These are phyloP conservation scores for Corythornis leucogaster DNA, from an alignment of 2,797 vertebrate species.

Conservation along the genomic window DNA sequence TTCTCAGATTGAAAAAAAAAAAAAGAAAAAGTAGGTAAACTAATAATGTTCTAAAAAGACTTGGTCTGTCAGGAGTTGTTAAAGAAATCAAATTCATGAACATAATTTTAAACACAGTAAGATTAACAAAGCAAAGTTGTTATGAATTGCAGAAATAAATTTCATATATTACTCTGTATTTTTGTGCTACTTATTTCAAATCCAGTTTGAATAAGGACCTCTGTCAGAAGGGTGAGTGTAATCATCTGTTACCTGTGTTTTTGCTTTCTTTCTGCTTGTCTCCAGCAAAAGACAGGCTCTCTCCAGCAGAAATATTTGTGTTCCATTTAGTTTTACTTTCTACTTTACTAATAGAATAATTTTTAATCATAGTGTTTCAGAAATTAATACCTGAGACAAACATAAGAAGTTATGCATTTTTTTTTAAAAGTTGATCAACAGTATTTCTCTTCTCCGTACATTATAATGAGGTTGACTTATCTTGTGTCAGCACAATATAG, in stretches of 20 bases:
- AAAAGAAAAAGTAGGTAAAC: not conserved
- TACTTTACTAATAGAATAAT: not conserved
- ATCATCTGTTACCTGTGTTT: not conserved
- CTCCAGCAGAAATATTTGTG: not conserved
- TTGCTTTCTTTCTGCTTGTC: not conserved
- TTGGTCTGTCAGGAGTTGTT: not conserved
- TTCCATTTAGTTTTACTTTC: not conserved
- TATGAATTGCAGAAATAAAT: not conserved
- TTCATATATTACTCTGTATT: not conserved
- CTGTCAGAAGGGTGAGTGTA: not conserved
- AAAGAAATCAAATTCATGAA: not conserved
- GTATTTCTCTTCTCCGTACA: not conserved
- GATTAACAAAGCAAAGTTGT: not conserved
- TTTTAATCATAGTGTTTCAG: not conserved
- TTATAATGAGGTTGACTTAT: not conserved
- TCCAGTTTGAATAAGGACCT: not conserved
- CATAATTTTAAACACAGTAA: not conserved
- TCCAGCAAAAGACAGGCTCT: not conserved
- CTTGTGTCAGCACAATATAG: not conserved
- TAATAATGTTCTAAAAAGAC: not conserved
- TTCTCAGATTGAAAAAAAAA: not conserved
- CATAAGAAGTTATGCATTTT: not conserved
- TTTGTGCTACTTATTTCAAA: not conserved
- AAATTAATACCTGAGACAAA: not conserved
- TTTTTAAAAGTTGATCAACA: not conserved